Base-by-base conservation (phyloP, 2,113 vertebrate genomes). In the Perognathus longimembris region DNA sequence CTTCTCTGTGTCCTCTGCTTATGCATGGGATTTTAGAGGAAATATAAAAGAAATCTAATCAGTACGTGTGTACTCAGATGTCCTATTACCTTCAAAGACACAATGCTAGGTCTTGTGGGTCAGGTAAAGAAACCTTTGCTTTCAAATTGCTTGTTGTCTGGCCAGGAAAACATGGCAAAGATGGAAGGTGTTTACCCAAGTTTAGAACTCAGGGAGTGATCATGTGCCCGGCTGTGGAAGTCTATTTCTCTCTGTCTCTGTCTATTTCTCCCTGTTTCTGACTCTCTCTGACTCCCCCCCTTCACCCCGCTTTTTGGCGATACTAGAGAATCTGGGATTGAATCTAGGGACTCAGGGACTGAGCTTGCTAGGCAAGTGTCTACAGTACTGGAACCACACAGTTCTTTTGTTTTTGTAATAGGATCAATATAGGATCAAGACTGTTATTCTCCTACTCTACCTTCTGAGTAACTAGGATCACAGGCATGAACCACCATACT, bases 1-100 rank as follows among this genome's bases (percentile, higher is more conserved):
- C 36, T 67, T 75, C 50, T 71, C 80, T 34, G 4, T 81, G n/a
- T 67, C 40, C 14, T 71, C 10, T 73, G 18, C 61, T 80, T 95
- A 71, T 50, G 63, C 42, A 57, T 69, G 40, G 36, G 30, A 89
- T 74, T 88, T 78, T 42, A 91, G 92, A 85, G 61, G 30, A 83
- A 90, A 91, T 50, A 77, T 22, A 91, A 67, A 91, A 54, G 1
- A 42, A 77, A 94, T 93, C 42, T 61, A 90, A 26, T 73, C n/a
- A 42, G 1, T 61, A 67, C 45, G 45, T 75, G 18, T 70, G 91
- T 79, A 28, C 69, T 87, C 77, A 75, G 18, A 15, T 67, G 12
- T 30, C 67, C 14, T 91, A 40, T 26, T 45, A 54, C 36, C 11
- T 77, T 10, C 17, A 80, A 20, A 85, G 34, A 45, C 40, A 59